Evolutionary conservation across 2,113 vertebrate species (phyloP).

Genomic region (Nerophis ophidion): DNA sequence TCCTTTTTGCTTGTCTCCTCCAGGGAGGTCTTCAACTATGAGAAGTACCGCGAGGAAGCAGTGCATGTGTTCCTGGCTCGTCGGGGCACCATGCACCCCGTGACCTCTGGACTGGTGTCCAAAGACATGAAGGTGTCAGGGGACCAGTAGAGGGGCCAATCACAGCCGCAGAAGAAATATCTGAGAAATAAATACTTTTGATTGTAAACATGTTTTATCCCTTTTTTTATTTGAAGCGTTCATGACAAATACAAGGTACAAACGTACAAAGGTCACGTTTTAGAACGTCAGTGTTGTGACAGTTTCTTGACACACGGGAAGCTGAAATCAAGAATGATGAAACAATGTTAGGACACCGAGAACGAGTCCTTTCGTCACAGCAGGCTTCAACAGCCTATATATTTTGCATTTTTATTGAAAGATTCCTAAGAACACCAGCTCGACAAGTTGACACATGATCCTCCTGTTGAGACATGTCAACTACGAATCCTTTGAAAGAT

Average conservation of each 20-base stretch:
- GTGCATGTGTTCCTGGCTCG: slow-evolving; percentile 73
- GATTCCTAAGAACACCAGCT: neutral
- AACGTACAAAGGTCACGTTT: too few relatives aligned
- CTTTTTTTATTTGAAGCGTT: neutral
- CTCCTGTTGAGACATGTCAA: too few relatives aligned
- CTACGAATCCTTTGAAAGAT: too few relatives aligned
- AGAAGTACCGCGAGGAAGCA: slow-evolving; percentile 75
- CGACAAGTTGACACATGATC: neutral
- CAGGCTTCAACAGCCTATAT: too few relatives aligned
- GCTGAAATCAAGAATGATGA: too few relatives aligned
- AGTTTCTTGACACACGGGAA: too few relatives aligned
- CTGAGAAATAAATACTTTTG: neutral
- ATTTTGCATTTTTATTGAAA: neutral
- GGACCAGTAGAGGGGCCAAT: slow-evolving; percentile 1
- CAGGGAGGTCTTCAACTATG: slow-evolving; percentile 86
- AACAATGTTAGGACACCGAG: too few relatives aligned
- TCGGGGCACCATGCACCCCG: slow-evolving; percentile 78
- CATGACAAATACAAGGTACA: too few relatives aligned
- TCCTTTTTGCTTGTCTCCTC: slow-evolving; percentile 1
- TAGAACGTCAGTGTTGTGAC: too few relatives aligned
- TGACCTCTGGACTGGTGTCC: slow-evolving; percentile 81
- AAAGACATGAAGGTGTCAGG: slow-evolving; percentile 79
- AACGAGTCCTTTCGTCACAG: too few relatives aligned
- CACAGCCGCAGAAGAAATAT: neutral
- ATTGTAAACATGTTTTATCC: too few relatives aligned